Evolutionary conservation across 2,888 invertebrate species (phyloP), one percentile per base, ranked within the genome.

Genomic region (Oligia strigilis): DNA sequence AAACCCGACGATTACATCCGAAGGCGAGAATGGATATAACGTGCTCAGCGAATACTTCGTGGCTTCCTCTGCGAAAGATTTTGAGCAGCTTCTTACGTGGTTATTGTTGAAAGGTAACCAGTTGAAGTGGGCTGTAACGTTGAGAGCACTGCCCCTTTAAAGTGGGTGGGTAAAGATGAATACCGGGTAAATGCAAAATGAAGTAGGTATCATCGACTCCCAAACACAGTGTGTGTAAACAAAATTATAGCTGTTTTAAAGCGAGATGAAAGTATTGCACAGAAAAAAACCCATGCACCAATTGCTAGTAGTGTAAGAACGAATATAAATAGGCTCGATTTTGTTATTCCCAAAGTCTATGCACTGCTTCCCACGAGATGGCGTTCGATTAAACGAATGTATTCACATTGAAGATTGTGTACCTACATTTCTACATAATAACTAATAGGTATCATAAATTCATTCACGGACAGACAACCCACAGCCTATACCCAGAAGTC

Each of bases 1-100:
- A 83, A 82, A 83, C 75, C 76, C 71, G 74, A 55, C 78, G 81
- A 76, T 78, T 82, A 85, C 72, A 82, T 88, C 71, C 75, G 83
- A 79, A 80, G 62, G 74, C 67, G 90, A 77, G 81, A 78, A 88
- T 80, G 72, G 89, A 89, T 83, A 78, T 87, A 78, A 85, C 82
- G 81, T 72, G 82, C 81, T 76, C 62, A 43, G 83, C 82, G 80
- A 86, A 88, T 82, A 78, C 77, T 72, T 70, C 40, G 81, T 70
- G 46, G 78, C 75, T 86, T 84, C 80, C 72, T 80, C 69, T 74
- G 82, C 79, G 86, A 88, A 88, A 77, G 88, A 88, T 86, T 55
- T 77, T 88, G 64, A 75, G 29, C 88, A 88, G 84, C 69, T 43
- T n/a, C 40, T 62, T 0, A 49, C 17, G 62, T 29, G 75, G 80